Percentiles rank a stretch among this genome's conserved stretches.
Evolutionary conservation across 2,888 invertebrate genomes (phyloP).

Genomic region (Drosophila falleni): DNA sequence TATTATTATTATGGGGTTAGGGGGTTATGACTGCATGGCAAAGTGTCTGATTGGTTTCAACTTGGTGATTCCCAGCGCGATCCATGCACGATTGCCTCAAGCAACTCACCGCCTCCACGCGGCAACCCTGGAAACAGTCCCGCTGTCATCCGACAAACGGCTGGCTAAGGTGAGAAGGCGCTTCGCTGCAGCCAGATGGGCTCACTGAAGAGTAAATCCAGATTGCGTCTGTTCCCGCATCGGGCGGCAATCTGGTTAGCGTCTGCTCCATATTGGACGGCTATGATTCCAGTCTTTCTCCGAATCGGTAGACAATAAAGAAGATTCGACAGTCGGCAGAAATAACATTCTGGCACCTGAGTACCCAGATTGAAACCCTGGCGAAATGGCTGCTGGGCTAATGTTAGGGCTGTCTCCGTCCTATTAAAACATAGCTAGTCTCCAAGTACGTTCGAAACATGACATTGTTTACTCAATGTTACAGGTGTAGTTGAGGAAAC

Average conservation of each 20-base stretch:
- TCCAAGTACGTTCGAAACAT: background rate
- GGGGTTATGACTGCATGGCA: too few relatives aligned
- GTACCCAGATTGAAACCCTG: background rate
- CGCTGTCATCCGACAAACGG: background rate
- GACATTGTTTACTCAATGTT: background rate
- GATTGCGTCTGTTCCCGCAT: too few relatives aligned
- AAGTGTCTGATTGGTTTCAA: background rate
- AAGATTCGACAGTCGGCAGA: too few relatives aligned
- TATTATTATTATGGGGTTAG: too few relatives aligned
- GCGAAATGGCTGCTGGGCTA: background rate
- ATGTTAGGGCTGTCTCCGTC: too few relatives aligned
- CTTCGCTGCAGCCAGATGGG: too few relatives aligned
- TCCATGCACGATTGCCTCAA: background rate
- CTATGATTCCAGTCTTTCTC: background rate
- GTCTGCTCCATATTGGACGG: too few relatives aligned
- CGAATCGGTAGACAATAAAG: background rate
- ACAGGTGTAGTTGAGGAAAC: background rate
- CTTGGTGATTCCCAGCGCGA: background rate
- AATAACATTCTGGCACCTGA: background rate
- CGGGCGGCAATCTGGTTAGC: too few relatives aligned
- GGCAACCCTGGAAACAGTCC: background rate
- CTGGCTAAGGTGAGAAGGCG: background rate
- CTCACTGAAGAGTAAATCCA: too few relatives aligned
- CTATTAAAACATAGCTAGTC: background rate
- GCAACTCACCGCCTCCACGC: background rate